phyloP scores from a whole-genome alignment of 2,113 vertebrate species.

The Bubo blakistoni region DNA sequence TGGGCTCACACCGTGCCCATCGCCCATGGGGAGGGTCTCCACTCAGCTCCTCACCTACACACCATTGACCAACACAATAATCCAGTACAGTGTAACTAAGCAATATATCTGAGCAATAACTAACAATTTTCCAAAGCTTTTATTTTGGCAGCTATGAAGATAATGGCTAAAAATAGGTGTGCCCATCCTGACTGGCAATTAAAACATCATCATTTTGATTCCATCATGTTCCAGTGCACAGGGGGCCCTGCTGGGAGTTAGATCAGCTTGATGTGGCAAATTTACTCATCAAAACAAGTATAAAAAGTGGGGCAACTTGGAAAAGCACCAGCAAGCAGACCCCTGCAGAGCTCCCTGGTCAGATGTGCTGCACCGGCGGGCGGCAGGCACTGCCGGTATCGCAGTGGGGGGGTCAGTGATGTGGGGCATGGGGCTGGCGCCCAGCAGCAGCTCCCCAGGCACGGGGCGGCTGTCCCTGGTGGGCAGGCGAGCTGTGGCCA shows the following conservation, averaged over 20 bases:
- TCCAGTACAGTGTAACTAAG: not conserved
- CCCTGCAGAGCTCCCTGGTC: not conserved
- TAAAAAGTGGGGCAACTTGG: not conserved
- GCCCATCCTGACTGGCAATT: not conserved
- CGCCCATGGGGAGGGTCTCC: too few relatives aligned
- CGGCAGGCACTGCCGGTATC: not conserved
- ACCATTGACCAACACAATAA: not conserved
- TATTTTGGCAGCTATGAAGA: not conserved
- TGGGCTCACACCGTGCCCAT: not conserved
- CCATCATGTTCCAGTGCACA: not conserved
- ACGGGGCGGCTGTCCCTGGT: rapidly evolving
- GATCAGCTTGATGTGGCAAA: not conserved
- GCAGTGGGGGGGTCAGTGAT: rapidly evolving
- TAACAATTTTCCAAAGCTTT: not conserved
- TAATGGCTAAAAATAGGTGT: constrained; percentile 23
- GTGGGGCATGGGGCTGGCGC: not conserved
- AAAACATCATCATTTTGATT: not conserved
- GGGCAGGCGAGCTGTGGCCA: rapidly evolving
- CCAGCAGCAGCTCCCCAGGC: rapidly evolving
- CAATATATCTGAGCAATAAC: not conserved
- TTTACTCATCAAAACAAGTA: not conserved
- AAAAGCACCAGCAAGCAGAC: not conserved
- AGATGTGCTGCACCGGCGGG: rapidly evolving
- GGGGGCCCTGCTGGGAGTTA: not conserved
- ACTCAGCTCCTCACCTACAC: not conserved